These are phyloP conservation scores for Andrena trimmerana DNA, from an alignment of 2,888 invertebrate genomes.

Conservation along the genomic window DNA sequence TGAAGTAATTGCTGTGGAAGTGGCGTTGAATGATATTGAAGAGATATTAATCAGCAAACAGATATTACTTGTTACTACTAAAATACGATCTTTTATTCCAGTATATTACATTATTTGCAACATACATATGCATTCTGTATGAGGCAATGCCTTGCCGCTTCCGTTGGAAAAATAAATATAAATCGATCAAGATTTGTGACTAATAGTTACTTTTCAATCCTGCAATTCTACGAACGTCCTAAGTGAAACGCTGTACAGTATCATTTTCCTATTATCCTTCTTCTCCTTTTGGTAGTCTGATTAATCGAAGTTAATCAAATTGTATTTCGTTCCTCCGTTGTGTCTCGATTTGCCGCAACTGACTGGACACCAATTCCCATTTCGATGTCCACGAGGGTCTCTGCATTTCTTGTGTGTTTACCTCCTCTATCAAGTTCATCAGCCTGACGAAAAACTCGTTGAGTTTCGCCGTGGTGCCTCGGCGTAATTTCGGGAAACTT, in stretches of 20 bases:
- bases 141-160: background rate
- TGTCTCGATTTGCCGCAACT: constrained; percentile 60
- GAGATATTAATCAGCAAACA: background rate
- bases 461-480: constrained; percentile 79
- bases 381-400: constrained; percentile 75
- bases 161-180: constrained; percentile 64
- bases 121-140: background rate
- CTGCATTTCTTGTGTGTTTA: constrained; percentile 78
- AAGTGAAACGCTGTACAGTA: background rate
- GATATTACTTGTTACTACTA: constrained; percentile 43
- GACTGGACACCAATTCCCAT: constrained; percentile 74
- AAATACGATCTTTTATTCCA: constrained; percentile 65
- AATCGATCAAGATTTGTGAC: constrained; percentile 13
- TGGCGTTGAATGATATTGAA: too few species aligned
- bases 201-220: background rate
- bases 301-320: constrained; percentile 12
- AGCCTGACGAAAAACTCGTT: constrained; percentile 79
- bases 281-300: background rate
- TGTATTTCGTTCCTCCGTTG: constrained; percentile 20
- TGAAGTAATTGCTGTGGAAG: too few species aligned
- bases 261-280: background rate
- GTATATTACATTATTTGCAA: constrained; percentile 21
- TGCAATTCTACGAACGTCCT: background rate
- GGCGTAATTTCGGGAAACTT: constrained; percentile 78
- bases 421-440: constrained; percentile 80